phyloP scores from a whole-genome alignment of 2,113 vertebrate genomes.

The Bostrychus sinensis region DNA sequence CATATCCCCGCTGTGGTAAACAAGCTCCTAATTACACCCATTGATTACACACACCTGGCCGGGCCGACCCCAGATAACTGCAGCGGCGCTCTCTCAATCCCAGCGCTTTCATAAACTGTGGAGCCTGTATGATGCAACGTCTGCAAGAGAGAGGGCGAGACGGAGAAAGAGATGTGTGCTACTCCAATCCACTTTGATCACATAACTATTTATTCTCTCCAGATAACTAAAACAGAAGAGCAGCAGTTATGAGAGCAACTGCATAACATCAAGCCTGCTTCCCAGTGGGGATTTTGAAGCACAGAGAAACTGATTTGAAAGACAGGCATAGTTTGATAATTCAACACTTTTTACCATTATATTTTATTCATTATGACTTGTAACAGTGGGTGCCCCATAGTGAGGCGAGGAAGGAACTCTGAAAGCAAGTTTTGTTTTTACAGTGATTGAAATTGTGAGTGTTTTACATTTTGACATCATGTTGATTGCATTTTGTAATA shows the following conservation, averaged over 20 bases:
- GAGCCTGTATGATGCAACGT: slow-evolving; percentile 10
- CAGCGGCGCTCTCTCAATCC: slow-evolving; percentile 34
- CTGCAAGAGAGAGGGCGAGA: background rate
- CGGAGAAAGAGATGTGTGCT: background rate
- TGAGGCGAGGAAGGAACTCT: background rate
- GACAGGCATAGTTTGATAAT: background rate
- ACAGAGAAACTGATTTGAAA: background rate
- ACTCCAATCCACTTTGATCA: slow-evolving; percentile 36
- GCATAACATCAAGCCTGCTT: slow-evolving; percentile 6
- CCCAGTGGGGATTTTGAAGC: slow-evolving; percentile 5
- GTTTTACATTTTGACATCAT: too few species aligned
- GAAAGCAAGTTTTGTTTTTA: too few species aligned
- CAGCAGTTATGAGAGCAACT: slow-evolving; percentile 12
- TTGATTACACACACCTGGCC: slow-evolving; percentile 66
- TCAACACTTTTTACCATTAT: background rate
- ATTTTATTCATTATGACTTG: background rate
- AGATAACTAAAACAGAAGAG: slow-evolving; percentile 20
- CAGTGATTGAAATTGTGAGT: too few species aligned
- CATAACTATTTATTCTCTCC: slow-evolving; percentile 24
- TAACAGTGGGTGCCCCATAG: background rate
- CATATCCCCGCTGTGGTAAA: slow-evolving; percentile 62
- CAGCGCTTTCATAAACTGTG: slow-evolving; percentile 15
- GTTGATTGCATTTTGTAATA: too few species aligned
- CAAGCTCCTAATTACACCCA: slow-evolving; percentile 66
- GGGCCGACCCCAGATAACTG: slow-evolving; percentile 39